These are phyloP conservation scores for Protaetia brevitarsis DNA, from an alignment of 1,140 invertebrate species.

Conservation along the genomic window DNA sequence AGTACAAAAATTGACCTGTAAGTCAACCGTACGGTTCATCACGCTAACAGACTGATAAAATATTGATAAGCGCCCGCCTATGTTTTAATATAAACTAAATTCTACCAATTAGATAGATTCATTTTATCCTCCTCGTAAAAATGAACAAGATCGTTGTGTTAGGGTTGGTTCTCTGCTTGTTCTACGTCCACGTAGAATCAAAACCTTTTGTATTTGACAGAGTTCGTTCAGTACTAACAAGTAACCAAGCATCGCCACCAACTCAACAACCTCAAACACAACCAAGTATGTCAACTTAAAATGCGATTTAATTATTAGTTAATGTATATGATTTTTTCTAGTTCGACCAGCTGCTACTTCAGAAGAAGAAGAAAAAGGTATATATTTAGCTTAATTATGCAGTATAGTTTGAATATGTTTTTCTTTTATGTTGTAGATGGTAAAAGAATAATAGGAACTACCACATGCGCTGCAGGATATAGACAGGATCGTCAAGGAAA, in stretches of 20 bases:
- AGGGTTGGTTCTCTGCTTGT: background rate
- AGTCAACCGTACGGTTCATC: background rate
- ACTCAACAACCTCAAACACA: too few species aligned
- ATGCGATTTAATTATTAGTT: too few species aligned
- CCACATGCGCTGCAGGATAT: background rate
- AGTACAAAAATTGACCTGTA: background rate
- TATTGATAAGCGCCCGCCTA: background rate
- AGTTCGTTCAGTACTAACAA: too few species aligned
- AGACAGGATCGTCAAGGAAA: background rate
- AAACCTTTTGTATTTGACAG: too few species aligned
- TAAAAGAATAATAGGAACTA: background rate
- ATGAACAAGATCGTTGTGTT: background rate
- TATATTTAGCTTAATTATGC: too few species aligned
- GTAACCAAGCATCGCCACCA: too few species aligned
- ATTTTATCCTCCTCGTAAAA: background rate
- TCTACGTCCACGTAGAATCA: background rate
- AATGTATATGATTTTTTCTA: too few species aligned
- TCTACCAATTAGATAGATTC: background rate
- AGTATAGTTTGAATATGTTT: too few species aligned
- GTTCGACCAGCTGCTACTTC: too few species aligned
- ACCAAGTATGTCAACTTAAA: too few species aligned
- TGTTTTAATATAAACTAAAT: background rate
- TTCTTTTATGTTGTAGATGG: background rate
- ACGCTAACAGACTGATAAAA: background rate
- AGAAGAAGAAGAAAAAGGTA: too few species aligned